These are phyloP conservation scores for Macrotus californicus DNA, from an alignment of 2,113 vertebrate species.

Conservation along the genomic window DNA sequence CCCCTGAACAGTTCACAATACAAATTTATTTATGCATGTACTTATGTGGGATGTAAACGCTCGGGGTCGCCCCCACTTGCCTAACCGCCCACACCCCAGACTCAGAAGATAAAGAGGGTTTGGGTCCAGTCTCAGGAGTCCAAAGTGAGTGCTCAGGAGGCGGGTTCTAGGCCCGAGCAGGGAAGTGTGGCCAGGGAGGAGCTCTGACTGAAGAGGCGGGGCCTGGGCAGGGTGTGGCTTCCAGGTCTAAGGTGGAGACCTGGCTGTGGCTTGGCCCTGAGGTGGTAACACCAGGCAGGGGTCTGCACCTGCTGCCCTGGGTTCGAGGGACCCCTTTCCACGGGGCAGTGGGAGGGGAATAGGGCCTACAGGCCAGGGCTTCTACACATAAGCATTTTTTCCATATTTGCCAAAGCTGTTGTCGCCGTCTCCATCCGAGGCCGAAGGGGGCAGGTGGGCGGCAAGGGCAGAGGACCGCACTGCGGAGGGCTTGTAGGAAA, in stretches of 20 bases:
- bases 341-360: constrained; percentile 81
- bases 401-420: constrained; percentile 72
- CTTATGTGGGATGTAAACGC: not conserved
- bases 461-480: not conserved
- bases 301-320: constrained; percentile 80
- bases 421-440: constrained; percentile 33
- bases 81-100: not conserved
- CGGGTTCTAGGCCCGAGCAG: not conserved
- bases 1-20: not conserved
- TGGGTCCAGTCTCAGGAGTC: not conserved
- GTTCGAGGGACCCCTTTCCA: constrained; percentile 76
- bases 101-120: not conserved
- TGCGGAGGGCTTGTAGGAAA: constrained; percentile 47
- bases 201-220: not conserved
- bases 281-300: not conserved
- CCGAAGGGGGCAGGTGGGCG: not conserved
- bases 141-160: not conserved
- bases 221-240: not conserved
- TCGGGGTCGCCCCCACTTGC: accelerated
- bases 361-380: not conserved
- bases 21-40: constrained; percentile 34
- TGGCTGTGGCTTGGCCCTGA: constrained; percentile 49
- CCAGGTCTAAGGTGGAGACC: constrained; percentile 47
- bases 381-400: constrained; percentile 78
- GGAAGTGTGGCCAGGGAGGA: not conserved